Base-by-base conservation (phyloP, 2,888 invertebrate species). In the Iphiclides podalirius region DNA sequence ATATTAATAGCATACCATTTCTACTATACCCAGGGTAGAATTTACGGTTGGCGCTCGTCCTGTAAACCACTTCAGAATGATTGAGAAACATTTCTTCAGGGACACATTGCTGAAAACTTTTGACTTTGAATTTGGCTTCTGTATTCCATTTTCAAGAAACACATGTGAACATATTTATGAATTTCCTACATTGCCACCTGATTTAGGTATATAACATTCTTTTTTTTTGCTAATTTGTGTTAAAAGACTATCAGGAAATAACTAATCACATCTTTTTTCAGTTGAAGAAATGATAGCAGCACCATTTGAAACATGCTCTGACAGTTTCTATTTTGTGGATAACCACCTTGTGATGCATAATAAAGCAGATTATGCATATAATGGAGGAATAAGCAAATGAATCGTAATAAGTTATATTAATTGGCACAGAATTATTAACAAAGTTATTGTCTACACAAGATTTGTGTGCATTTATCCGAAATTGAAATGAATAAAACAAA, bases 111-210 rank as follows among this genome's bases (percentile, higher is more conserved):
- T 99, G 47, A 99, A 99, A 87, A 98, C 97, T 7, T 99, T 99
- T 88, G 99, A 99, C 79, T 99, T 99, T 90, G 98, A 99, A 81
- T 99, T 99, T 91, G 99, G 99, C 38, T 99, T 98, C 82, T 99
- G 99, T 80, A 98, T 99, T 84, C 99, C 99, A 36, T 96, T 96
- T 83, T 98, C 98, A 54, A 94, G 95, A 72, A 99, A 99, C 79
- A 97, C 98, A 8, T 98, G 98, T 80, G 99, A 99, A 87, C 99
- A 99, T 82, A 99, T 99, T 82, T 99, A 99, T 71, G 98, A 99
- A 86, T 98, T 99, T 89, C 99, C 99, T 8, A 91, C 94, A 51
- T 90, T 99, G 65, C 93, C 95, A 54, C 91, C 94, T 43, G 95
- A 96, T 67, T 90, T 97, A 70, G 94, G 98, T 98, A 44, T 34